Base-by-base conservation (phyloP, 2,888 invertebrate species). In the Pseudeuparius sepicola region DNA sequence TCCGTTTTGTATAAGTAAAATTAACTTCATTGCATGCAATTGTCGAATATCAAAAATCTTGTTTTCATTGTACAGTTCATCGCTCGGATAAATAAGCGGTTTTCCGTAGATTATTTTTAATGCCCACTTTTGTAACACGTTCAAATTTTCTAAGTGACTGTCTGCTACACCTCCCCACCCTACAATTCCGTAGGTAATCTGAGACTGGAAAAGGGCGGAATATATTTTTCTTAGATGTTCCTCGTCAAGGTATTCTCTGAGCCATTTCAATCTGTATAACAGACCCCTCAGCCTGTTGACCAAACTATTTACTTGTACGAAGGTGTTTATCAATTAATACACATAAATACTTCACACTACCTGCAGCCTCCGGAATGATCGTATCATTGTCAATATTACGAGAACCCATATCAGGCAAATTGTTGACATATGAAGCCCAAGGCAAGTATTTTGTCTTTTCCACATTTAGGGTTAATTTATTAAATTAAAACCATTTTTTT, bases 81-180 rank as follows among this genome's bases (percentile, higher is more conserved):
- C 20, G n/a, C 20, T 20, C 7, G 6, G 20, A 20, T 20, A 20
- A 7, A 20, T 7, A n/a, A 20, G 41, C 42, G 43, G 42, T 46
- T 45, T 46, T 35, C 42, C 40, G 42, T 40, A 44, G 44, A 41
- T 46, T 46, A 34, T 34, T 13, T 27, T 34, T 6, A 34, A 7
- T 6, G 25, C 4, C 11, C n/a, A 14, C 15, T 34, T 34, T 26
- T 27, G 34, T 17, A 34, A 4, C 7, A 34, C 13, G 10, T 16
- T 20, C 11, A 27, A n/a, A 7, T 14, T 20, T 4, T 16, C 7
- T 28, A 20, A 17, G 18, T 28, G 15, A 16, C 28, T 28, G 14
- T 14, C 26, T 12, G 27, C 28, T 7, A 28, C 14, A 9, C 28
- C 23, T 20, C 34, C 27, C 20, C 25, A 32, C 14, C 17, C 12